Evolutionary conservation across 1,140 invertebrate genomes (phyloP).

Genomic region (Nylanderia fulva): DNA sequence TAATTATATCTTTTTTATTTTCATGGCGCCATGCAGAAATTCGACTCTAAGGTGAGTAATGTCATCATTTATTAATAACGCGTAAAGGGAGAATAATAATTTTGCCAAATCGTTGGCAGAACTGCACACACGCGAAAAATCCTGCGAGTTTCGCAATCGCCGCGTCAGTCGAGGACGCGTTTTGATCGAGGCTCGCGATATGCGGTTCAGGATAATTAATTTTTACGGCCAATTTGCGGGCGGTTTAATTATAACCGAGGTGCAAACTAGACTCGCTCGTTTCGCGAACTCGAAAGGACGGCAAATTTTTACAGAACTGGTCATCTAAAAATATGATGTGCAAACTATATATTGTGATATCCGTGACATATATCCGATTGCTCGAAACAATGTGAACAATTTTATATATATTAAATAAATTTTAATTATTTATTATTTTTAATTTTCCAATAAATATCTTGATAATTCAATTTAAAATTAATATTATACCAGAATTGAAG

Average conservation of each 20-base stretch:
- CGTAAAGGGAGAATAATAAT: slow-evolving; percentile 45
- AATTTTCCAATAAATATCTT: slow-evolving; percentile 2
- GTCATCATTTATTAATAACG: slow-evolving; percentile 57
- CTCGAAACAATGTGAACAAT: neutral
- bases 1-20: slow-evolving; percentile 70
- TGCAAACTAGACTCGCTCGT: slow-evolving; percentile 14
- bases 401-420: neutral
- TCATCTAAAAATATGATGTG: slow-evolving; percentile 44
- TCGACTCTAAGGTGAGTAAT: slow-evolving; percentile 84
- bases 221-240: slow-evolving; percentile 50
- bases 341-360: neutral
- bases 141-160: slow-evolving; percentile 48
- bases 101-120: slow-evolving; percentile 57
- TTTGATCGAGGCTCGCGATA: slow-evolving; percentile 52
- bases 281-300: slow-evolving; percentile 43
- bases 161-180: slow-evolving; percentile 3
- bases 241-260: slow-evolving; percentile 51
- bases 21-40: slow-evolving; percentile 80
- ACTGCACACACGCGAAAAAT: neutral
- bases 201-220: slow-evolving; percentile 56
- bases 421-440: neutral
- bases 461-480: neutral
- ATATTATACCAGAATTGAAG: neutral
- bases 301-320: slow-evolving; percentile 13
- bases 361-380: neutral